Evolutionary conservation across 2,888 invertebrate species (phyloP), one percentile per base, ranked within the genome.

Genomic region (Epinotia ramella): DNA sequence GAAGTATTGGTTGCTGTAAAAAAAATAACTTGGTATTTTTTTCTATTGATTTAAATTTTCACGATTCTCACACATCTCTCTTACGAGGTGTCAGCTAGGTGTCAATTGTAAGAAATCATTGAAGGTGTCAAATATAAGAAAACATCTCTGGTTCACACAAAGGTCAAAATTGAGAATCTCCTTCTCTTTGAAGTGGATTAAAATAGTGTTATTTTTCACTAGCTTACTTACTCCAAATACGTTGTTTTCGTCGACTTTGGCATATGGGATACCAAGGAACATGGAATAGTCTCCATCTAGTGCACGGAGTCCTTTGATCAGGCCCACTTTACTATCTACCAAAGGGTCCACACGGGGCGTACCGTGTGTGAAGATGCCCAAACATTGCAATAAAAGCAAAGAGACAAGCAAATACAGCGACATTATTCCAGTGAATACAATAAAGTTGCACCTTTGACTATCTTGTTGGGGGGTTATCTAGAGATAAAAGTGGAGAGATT

Each of bases 261-360:
- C 91, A 77, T 88, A 92, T 0, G 92, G 92, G 60, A 93, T 84
- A 9, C 92, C 91, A 76, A 90, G 85, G 69, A 87, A 92, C 44
- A 89, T 87, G 5, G 82, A 80, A 56, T 86, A 90, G 3, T 84
- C 82, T 0, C 87, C 86, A 73, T 87, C 84, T 44, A 71, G 77
- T 13, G 85, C 83, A 44, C 74, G 80, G n/a, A 84, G 77, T 0
- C 90, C 91, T 9, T 80, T 76, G 4, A 90, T 80, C 13, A 73
- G 63, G 2, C 91, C 91, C 16, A 80, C 82, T 0, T 73, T 78
- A 0, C 86, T 87, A 0, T 77, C 67, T 40, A 90, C 88, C 3
- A 85, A 70, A 3, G 84, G 84, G 44, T 84, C 80, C 59, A 79
- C 73, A 65, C 79, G 77, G 0, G 69, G 63, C 9, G 53, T 56